Evolutionary conservation across 35 echinoderm and acorn worm genomes (phyloP).

Genomic region (Lytechinus variegatus): DNA sequence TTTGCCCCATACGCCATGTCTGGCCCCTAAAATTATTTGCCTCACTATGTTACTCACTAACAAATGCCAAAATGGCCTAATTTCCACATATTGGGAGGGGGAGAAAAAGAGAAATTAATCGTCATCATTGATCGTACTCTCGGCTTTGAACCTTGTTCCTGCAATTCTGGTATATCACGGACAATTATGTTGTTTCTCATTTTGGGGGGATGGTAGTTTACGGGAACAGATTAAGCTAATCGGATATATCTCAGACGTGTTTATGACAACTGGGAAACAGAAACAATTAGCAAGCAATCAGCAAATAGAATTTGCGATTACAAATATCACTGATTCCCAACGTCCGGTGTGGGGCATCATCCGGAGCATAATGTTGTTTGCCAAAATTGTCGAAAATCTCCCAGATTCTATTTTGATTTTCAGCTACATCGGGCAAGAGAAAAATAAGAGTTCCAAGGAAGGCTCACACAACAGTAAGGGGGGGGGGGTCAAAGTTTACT

Average conservation of each 20-base stretch:
- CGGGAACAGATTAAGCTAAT: conserved; percentile 11
- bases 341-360: not conserved
- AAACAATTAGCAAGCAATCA: conserved; percentile 2
- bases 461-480: not conserved
- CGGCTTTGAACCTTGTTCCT: too few species aligned
- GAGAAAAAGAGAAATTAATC: not conserved
- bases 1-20: too few species aligned
- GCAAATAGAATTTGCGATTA: not conserved
- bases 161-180: too few species aligned
- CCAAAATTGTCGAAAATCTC: conserved; percentile 19
- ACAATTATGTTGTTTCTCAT: not conserved
- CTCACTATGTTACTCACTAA: too few species aligned
- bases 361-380: not conserved
- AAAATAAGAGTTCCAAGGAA: not conserved
- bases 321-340: not conserved
- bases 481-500: not conserved
- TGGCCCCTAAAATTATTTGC: too few species aligned
- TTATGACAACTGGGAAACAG: conserved; percentile 18
- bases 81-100: too few species aligned
- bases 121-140: not conserved
- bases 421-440: not conserved
- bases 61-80: too few species aligned
- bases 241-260: not conserved
- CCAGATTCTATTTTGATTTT: not conserved
- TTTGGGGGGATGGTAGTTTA: not conserved